Evolutionary conservation across 2,888 invertebrate genomes (phyloP), one percentile per base, ranked within the genome.

Genomic region (Cenopis cana): DNA sequence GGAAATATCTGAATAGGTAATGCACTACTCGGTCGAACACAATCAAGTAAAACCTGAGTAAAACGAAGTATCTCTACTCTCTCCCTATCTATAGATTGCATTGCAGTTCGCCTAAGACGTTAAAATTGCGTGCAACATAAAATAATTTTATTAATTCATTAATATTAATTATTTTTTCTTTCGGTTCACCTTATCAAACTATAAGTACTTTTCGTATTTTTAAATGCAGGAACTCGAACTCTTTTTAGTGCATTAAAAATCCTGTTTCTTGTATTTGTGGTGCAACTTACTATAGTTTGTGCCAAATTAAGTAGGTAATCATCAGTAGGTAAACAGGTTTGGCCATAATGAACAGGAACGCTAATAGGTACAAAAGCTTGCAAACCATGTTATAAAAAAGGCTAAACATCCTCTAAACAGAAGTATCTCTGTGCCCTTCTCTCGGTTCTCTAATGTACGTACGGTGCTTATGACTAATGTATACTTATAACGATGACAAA

Each of bases 401-500:
- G 14, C 3, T 24, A 33, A 17, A 9, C n/a, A 17, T 56, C 36
- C 36, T 17, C 18, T 14, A 50, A 50, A 11, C 56, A 59, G 24
- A 60, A 41, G 20, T 41, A 46, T n/a, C 24, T 38, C 38, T 36
- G 52, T 38, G 52, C 36, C 49, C 62, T 50, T 57, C 55, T 66
- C 57, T 55, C 46, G 50, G 59, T 38, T 41, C 75, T 74, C 75
- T 81, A 78, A 82, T 75, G 75, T 78, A 76, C 78, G 77, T 78
- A 76, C 79, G 77, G 78, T 80, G 78, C 82, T 85, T 87, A 89
- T 88, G 87, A 85, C 87, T 86, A 85, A 89, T 89, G 85, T 86
- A 84, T 85, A 85, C 87, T 86, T 82, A 84, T 83, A 84, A 85
- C 85, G 81, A 87, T 85, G 86, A 90, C 89, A 90, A 90, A 91